Evolutionary conservation across 2,888 invertebrate species (phyloP).

Genomic region (Disparrhopalites patrizii): DNA sequence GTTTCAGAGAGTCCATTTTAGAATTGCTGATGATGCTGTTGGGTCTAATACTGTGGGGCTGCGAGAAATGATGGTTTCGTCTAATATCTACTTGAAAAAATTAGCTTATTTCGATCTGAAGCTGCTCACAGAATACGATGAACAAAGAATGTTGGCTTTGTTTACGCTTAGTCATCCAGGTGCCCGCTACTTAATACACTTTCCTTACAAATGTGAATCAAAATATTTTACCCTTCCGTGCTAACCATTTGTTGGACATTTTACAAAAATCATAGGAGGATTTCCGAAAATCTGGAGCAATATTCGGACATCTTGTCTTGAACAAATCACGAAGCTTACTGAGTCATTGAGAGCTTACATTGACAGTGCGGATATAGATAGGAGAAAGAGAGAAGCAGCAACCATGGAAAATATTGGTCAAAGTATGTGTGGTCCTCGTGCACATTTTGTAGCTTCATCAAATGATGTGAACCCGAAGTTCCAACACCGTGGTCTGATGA

Average conservation of each 20-base stretch:
- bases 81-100: constrained; percentile 14
- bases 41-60: constrained; percentile 10
- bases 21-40: constrained; percentile 11
- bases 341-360: constrained; percentile 13
- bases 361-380: constrained; percentile 3
- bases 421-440: constrained; percentile 10
- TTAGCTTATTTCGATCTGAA: constrained; percentile 25
- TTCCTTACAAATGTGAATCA: no score
- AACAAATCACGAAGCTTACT: constrained; percentile 15
- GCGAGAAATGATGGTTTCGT: constrained; percentile 13
- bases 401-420: neutral
- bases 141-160: constrained; percentile 4
- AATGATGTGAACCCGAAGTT: neutral
- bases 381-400: constrained; percentile 3
- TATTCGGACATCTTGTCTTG: constrained; percentile 18
- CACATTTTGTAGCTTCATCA: constrained; percentile 7
- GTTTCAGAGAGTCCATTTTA: constrained; percentile 18
- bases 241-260: neutral
- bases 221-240: neutral
- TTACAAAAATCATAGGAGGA: constrained; percentile 12
- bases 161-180: constrained; percentile 28
- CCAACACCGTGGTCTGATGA: constrained; percentile 12
- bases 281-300: constrained; percentile 23
- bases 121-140: constrained; percentile 23
- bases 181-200: no score